Conservation (phyloP, 2,797 vertebrate genomes). For the Eleutherodactylus coqui region DNA sequence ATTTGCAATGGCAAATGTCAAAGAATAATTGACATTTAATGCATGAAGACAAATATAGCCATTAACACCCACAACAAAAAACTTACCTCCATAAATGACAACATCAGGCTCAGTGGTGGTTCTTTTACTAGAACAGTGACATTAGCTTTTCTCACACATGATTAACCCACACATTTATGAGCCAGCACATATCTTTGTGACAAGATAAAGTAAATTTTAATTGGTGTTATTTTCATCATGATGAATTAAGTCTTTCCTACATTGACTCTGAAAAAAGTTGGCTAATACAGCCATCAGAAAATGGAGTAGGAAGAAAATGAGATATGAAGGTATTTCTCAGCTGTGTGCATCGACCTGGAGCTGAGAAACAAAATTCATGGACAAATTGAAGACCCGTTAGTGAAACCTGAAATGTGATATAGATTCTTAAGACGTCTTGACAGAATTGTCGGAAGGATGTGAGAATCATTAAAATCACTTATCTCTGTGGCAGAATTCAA, state of each 20-base stretch:
- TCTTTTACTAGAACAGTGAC: slow-evolving; percentile 59
- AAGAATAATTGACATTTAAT: slow-evolving; percentile 60
- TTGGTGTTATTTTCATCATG: slow-evolving; percentile 73
- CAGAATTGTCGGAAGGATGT: slow-evolving; percentile 63
- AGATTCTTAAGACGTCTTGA: slow-evolving; percentile 68
- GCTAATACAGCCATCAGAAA: slow-evolving; percentile 70
- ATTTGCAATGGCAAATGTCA: slow-evolving; percentile 39
- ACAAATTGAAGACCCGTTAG: slow-evolving; percentile 72
- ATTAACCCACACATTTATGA: slow-evolving; percentile 71
- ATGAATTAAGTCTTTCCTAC: slow-evolving; percentile 70
- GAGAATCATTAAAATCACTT: slow-evolving; percentile 64
- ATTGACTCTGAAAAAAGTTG: slow-evolving; percentile 66
- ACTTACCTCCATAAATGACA: slow-evolving; percentile 59
- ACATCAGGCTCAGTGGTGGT: slow-evolving; percentile 65
- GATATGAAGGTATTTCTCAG: slow-evolving; percentile 70
- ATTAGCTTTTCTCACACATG: slow-evolving; percentile 68
- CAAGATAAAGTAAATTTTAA: slow-evolving; percentile 75
- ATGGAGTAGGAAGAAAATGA: slow-evolving; percentile 70
- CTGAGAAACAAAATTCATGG: slow-evolving; percentile 65
- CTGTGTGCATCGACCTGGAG: slow-evolving; percentile 67
- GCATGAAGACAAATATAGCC: slow-evolving; percentile 63
- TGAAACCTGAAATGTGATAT: slow-evolving; percentile 70
- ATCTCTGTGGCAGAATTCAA: slow-evolving; percentile 51
- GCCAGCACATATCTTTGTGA: slow-evolving; percentile 69
- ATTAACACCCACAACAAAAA: slow-evolving; percentile 48